Base-by-base conservation (phyloP, 2,113 vertebrate species). In the Chauna torquata region DNA sequence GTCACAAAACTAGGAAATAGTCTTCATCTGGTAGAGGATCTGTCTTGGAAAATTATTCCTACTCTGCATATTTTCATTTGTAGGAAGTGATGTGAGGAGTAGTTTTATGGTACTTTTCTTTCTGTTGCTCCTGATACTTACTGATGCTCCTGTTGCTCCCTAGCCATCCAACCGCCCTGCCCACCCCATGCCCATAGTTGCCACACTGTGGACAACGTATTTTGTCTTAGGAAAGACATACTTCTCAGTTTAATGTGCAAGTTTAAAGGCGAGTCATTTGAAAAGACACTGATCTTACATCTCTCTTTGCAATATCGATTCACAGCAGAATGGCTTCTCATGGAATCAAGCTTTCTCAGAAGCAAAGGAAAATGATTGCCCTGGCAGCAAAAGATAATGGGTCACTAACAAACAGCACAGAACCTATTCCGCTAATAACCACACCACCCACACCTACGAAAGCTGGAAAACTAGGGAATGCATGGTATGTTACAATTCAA, bases 341-440 rank as follows among this genome's bases (percentile, higher is more conserved):
- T 98, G 98, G 98, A 78, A 96, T 97, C 86, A 99, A 99, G 90
- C 98, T 99, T 95, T 99, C 99, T 96, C 99, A 99, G 98, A 99
- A 99, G 97, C 99, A 99, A 97, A 99, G 99, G 96, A 99, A 99
- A 97, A 98, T 99, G 98, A 98, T 99, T 94, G 98, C 99, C 69
- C 94, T 99, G 98, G 98, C 98, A 90, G 98, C 95, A 88, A 99
- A 99, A 97, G 99, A 99, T 83, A 97, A 96, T 70, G 97, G 77
- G 81, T 88, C 96, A 90, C 90, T 94, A 95, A 76, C 52, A n/a
- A 96, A 61, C 83, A 97, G 62, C 92, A 66, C 40, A 10, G 99
- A 99, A 83, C 96, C 94, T 58, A 36, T 97, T 49, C 23, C 84
- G 18, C 93, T 94, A 92, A 98, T 97, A 96, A 79, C 97, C 13